These are phyloP conservation scores for Eupsittula cactorum DNA, from an alignment of 2,113 vertebrate genomes.

Conservation along the genomic window DNA sequence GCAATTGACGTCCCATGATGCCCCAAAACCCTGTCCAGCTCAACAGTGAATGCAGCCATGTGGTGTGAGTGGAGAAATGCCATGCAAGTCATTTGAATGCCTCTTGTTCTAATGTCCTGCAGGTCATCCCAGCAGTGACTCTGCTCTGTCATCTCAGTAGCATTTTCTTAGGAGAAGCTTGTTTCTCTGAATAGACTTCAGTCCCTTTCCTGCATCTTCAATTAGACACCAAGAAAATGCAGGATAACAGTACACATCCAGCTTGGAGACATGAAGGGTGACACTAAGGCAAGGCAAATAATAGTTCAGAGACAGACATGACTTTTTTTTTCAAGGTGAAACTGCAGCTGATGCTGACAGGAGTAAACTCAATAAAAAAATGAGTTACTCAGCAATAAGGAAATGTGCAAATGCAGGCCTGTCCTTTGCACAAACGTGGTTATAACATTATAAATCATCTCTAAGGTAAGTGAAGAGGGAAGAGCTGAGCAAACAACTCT, in stretches of 20 bases:
- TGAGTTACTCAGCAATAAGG: neutral
- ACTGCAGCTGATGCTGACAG: neutral
- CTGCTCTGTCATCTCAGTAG: neutral
- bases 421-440: neutral
- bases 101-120: neutral
- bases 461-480: neutral
- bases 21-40: neutral
- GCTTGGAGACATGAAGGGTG: neutral
- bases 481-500: neutral
- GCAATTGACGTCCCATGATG: accelerated
- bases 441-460: neutral
- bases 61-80: neutral
- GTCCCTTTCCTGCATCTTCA: neutral
- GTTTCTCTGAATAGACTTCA: neutral
- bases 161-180: neutral
- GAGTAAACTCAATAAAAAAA: neutral
- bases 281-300: neutral
- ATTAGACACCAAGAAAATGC: neutral
- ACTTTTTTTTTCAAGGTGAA: neutral
- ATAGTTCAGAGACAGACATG: neutral
- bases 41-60: neutral
- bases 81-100: neutral
- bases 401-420: neutral
- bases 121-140: neutral
- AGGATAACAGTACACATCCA: neutral